Conservation (phyloP, 2,797 vertebrate genomes). For the Eleutherodactylus coqui region DNA sequence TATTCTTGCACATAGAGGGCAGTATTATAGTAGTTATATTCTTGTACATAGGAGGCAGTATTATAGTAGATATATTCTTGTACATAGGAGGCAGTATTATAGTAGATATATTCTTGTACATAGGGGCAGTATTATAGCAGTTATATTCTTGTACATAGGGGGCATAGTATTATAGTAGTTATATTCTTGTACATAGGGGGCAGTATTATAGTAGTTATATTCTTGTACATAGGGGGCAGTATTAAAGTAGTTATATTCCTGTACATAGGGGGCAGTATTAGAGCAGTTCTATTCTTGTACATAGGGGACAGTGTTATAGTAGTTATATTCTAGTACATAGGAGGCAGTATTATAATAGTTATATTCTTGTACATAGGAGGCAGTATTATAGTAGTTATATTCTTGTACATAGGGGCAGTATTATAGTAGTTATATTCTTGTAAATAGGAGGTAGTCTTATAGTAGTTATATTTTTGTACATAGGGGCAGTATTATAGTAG, state of each 20-base stretch:
- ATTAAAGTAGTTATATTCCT: neutral
- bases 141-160: constrained; percentile 5
- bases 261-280: neutral
- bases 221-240: neutral
- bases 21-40: constrained; percentile 23
- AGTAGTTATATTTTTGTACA: constrained; percentile 1
- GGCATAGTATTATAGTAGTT: neutral
- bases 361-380: too few species aligned
- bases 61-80: neutral
- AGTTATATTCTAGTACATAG: neutral
- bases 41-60: constrained; percentile 5
- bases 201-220: constrained; percentile 3
- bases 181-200: neutral
- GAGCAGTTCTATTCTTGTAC: neutral
- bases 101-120: neutral
- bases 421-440: neutral
- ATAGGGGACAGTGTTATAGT: neutral
- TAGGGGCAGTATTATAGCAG: neutral
- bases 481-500: constrained; percentile 2
- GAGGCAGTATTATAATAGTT: too few species aligned
- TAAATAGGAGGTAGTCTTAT: neutral
- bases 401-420: too few species aligned
- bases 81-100: neutral
- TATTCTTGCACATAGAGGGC: neutral
- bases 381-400: too few species aligned